Percentiles rank a stretch among this genome's conserved stretches.
These are phyloP conservation scores for Pangasius sanitwongsei DNA, from an alignment of 2,797 vertebrate genomes.

Conservation along the genomic window DNA sequence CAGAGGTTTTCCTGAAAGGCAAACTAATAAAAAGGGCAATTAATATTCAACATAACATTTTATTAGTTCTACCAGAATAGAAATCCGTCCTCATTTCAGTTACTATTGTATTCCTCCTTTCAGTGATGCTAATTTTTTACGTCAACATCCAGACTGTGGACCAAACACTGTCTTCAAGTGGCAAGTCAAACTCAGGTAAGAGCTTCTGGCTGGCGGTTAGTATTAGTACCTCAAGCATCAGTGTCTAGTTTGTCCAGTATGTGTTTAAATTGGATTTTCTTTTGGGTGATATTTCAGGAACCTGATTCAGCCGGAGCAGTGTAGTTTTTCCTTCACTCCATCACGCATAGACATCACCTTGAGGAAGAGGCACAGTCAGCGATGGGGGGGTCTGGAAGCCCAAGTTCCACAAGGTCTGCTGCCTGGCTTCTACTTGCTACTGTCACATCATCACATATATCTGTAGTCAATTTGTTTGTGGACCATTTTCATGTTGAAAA, in stretches of 20 bases:
- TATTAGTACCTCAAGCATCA: too few species aligned
- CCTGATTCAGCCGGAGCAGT: slow-evolving; percentile 92
- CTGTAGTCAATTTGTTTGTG: background rate
- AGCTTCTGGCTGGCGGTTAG: background rate
- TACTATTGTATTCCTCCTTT: slow-evolving; percentile 48
- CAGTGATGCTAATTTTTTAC: slow-evolving; percentile 90
- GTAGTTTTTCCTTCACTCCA: slow-evolving; percentile 88
- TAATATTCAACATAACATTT: background rate
- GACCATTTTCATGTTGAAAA: background rate
- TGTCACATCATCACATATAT: background rate
- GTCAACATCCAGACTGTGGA: slow-evolving; percentile 87
- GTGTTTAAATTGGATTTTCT: background rate
- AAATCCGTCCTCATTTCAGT: background rate
- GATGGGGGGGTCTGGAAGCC: slow-evolving; percentile 95
- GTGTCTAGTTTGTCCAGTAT: background rate
- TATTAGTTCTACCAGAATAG: too few species aligned
- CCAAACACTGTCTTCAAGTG: slow-evolving; percentile 93
- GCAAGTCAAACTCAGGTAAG: slow-evolving; percentile 98
- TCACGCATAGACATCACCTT: slow-evolving; percentile 90
- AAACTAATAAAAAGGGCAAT: background rate
- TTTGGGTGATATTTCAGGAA: slow-evolving; percentile 78
- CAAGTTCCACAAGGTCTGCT: slow-evolving; percentile 97
- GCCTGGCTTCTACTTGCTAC: slow-evolving; percentile 74
- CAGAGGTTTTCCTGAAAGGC: background rate
- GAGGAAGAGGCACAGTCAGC: slow-evolving; percentile 96